Percentiles rank a stretch among this genome's conserved stretches.
phyloP scores from a whole-genome alignment of 2,113 vertebrate species.

The Channa maculata region DNA sequence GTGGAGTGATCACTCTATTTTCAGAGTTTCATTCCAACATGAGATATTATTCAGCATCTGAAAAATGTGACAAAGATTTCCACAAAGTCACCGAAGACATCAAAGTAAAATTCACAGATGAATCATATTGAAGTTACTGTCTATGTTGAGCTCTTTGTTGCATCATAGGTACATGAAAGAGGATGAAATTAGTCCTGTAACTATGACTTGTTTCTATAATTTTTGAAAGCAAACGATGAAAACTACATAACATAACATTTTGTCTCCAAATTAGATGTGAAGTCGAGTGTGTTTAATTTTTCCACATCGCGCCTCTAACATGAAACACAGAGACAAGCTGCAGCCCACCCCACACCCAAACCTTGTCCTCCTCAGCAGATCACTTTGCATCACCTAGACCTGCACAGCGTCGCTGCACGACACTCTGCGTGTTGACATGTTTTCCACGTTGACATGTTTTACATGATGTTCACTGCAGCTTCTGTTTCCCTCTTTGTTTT shows the following conservation, averaged over 20 bases:
- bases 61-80: constrained; percentile 11
- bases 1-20: constrained; percentile 31
- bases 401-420: constrained; percentile 30
- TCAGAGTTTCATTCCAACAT: constrained; percentile 18
- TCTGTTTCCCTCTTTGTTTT: constrained; percentile 1
- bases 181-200: not conserved
- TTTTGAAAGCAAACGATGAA: not conserved
- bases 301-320: not conserved
- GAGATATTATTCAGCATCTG: constrained; percentile 8
- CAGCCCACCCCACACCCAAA: constrained; percentile 14
- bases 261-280: not conserved
- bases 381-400: constrained; percentile 43
- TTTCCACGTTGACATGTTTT: constrained; percentile 52
- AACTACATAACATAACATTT: not conserved
- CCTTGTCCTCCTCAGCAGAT: constrained; percentile 23
- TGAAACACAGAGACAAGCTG: constrained; percentile 18
- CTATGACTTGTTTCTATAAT: not conserved
- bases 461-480: constrained; percentile 50
- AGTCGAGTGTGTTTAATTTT: not conserved
- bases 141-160: constrained; percentile 1
- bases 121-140: not conserved
- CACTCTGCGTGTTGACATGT: constrained; percentile 48
- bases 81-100: constrained; percentile 2
- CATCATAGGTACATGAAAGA: not conserved
- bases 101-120: constrained; percentile 12